Conservation (phyloP, 1,140 invertebrate genomes). For the Aphaenogaster floridana region DNA sequence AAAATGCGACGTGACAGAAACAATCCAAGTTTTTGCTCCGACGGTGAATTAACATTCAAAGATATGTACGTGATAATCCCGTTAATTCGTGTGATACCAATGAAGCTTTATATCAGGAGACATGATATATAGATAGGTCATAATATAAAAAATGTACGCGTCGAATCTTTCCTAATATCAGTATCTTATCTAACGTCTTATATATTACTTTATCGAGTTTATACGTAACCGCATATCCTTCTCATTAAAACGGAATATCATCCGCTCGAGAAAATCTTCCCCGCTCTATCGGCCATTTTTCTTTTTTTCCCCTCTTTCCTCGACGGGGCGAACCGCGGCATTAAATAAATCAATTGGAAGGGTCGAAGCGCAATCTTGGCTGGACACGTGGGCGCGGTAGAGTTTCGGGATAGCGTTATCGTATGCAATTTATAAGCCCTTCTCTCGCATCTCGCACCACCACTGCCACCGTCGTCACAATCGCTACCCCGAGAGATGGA, state of each 20-base stretch:
- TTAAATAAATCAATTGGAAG: slow-evolving; percentile 83
- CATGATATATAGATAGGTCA: background rate
- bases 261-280: slow-evolving; percentile 6
- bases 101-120: background rate
- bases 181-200: background rate
- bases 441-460: slow-evolving; percentile 77
- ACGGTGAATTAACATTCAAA: slow-evolving; percentile 12
- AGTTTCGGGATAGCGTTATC: slow-evolving; percentile 76
- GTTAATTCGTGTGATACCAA: background rate
- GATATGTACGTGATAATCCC: background rate
- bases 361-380: slow-evolving; percentile 81
- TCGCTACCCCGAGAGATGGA: slow-evolving; percentile 78
- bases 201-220: slow-evolving; percentile 7
- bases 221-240: background rate
- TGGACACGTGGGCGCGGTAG: slow-evolving; percentile 73
- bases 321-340: slow-evolving; percentile 52
- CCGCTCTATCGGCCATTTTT: background rate
- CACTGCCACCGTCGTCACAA: slow-evolving; percentile 75
- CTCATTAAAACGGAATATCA: background rate
- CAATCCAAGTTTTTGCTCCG: slow-evolving; percentile 8
- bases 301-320: background rate
- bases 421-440: slow-evolving; percentile 85
- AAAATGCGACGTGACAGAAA: slow-evolving; percentile 41
- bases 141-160: background rate
- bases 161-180: background rate